Base-by-base conservation (phyloP, 2,888 invertebrate genomes). In the Erebia aethiops region DNA sequence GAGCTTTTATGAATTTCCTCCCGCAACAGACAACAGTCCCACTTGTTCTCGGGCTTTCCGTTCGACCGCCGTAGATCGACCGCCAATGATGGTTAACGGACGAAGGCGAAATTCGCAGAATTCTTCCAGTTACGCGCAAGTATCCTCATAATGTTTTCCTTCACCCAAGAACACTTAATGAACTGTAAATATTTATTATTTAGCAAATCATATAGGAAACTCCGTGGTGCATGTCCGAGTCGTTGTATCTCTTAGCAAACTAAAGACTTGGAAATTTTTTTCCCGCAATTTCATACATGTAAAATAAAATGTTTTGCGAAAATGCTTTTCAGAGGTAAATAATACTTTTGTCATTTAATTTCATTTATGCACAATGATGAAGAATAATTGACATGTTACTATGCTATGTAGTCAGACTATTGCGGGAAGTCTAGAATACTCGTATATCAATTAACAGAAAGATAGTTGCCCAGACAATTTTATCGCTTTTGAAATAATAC, bases 121-220 rank as follows among this genome's bases (percentile, higher is more conserved):
- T 46, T 46, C 46, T 21, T 62, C 14, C 62, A 49, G 21, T 49
- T 62, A 62, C 49, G 46, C 46, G 62, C 62, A 62, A 62, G 21
- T 62, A 62, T 62, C 46, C 46, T 16, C 60, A 43, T 21, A 49
- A 62, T 62, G 49, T 62, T 62, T 62, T 49, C 62, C 62, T 62
- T 21, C 46, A 49, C 18, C 43, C 46, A 49, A 62, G 62, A 14
- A 21, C 14, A 62, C 49, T 49, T 62, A 62, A 62, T 62, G 62
- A 49, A 21, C 49, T 62, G 62, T 62, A 62, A 62, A 62, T 62
- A 62, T 62, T 21, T 62, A 46, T 46, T 49, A 49, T 49, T 49
- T 49, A 49, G 21, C 46, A 62, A 62, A 62, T 62, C 46, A 62
- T 62, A 62, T 62, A 49, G 49, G 21, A 62, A 62, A 49, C 21